Evolutionary conservation across 2,888 invertebrate genomes (phyloP).

Genomic region (Lutraria lutraria): DNA sequence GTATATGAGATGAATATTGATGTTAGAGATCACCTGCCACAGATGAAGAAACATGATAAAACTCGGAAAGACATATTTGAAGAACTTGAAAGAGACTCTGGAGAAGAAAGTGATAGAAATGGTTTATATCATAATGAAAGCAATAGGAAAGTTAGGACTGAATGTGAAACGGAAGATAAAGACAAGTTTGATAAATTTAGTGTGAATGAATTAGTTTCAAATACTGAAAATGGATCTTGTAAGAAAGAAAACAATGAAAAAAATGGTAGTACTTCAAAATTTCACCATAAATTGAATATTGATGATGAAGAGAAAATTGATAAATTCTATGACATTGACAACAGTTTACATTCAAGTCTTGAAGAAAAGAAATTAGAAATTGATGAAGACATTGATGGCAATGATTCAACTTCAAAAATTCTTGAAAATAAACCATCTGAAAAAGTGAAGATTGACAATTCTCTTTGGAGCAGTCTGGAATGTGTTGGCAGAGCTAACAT

Average conservation of each 20-base stretch:
- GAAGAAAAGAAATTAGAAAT: conserved; percentile 46
- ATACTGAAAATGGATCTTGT: too few relatives aligned
- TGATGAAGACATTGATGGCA: background rate
- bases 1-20: background rate
- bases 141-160: background rate
- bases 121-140: background rate
- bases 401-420: background rate
- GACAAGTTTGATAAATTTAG: background rate
- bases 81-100: background rate
- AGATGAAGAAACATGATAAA: background rate
- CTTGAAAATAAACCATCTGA: background rate
- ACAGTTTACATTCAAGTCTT: conserved; percentile 37
- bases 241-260: too few relatives aligned
- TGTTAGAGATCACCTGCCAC: background rate
- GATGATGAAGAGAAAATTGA: background rate
- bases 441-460: background rate
- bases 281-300: background rate
- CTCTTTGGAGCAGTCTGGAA: background rate
- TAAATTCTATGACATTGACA: background rate
- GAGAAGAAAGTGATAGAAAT: background rate
- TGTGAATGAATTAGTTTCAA: background rate
- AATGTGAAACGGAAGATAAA: background rate
- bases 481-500: background rate
- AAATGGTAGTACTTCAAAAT: too few relatives aligned
- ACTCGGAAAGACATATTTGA: background rate